These are phyloP conservation scores for Apis mellifera DNA, from an alignment of 1,140 invertebrate genomes.

Conservation along the genomic window Amel_HAv3.1 CM009934.2:5706501-5707000, in stretches of 20 bases:
- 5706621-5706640: neutral
- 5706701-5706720: neutral
- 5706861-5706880: neutral
- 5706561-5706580: neutral
- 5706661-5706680: neutral
- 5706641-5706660: no score
- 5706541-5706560: neutral
- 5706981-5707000: neutral
- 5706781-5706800: neutral
- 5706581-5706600: neutral
- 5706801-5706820: neutral
- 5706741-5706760: neutral
- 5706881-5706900: slow-evolving; percentile 40
- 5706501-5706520: neutral
- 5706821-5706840: neutral
- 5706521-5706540: neutral
- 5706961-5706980: slow-evolving; percentile 45
- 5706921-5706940: slow-evolving; percentile 69
- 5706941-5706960: slow-evolving; percentile 70
- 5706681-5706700: neutral
- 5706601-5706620: neutral
- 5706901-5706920: slow-evolving; percentile 51
- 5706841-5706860: neutral
- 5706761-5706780: neutral
- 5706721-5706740: neutral